Conservation (phyloP, 2,797 vertebrate genomes). For the Sternotherus odoratus region DNA sequence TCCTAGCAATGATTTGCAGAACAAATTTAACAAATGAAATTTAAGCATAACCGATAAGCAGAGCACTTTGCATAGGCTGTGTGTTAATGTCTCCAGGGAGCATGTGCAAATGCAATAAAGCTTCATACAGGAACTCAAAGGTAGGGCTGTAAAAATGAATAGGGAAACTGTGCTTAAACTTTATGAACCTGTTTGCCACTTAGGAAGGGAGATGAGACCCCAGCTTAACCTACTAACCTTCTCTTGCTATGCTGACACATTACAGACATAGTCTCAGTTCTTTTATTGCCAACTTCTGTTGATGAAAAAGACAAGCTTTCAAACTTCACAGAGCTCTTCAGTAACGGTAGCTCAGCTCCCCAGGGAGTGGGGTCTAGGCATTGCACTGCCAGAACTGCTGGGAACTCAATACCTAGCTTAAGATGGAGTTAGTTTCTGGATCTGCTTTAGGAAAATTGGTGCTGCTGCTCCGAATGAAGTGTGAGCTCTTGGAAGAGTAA, state of each 20-base stretch:
- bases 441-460: background rate
- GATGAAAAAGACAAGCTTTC: background rate
- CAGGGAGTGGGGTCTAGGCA: conserved; percentile 41
- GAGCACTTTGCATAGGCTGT: conserved; percentile 42
- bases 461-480: background rate
- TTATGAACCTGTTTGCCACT: background rate
- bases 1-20: background rate
- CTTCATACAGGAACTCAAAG: background rate
- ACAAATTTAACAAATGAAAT: background rate
- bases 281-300: background rate
- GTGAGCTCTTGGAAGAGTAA: background rate
- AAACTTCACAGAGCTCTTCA: background rate
- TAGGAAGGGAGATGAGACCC: background rate
- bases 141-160: background rate
- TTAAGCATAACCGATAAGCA: conserved; percentile 48
- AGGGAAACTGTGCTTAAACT: background rate
- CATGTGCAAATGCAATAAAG: conserved; percentile 57
- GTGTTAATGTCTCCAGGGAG: conserved; percentile 23
- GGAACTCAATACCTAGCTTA: background rate
- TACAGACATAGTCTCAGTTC: background rate
- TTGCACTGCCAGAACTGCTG: background rate
- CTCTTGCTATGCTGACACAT: background rate
- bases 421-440: background rate
- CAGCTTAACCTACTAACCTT: background rate
- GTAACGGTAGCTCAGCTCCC: conserved; percentile 29